Evolutionary conservation across 2,888 invertebrate species (phyloP), one percentile per base, ranked within the genome.

Genomic region (Sinhomidia bicolor): DNA sequence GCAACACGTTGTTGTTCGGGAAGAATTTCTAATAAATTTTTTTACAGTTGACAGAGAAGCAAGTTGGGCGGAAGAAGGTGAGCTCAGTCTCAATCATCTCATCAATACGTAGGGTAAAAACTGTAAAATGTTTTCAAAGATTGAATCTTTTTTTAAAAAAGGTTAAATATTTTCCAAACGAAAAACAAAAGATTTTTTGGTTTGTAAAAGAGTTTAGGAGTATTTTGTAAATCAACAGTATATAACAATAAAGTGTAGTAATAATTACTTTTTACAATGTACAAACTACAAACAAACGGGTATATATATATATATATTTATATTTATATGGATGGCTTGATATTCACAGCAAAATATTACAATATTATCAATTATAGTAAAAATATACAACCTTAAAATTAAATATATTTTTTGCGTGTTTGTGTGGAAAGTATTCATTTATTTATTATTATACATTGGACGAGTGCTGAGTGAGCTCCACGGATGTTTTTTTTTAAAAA

Each of bases 391-490:
- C 51, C 47, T 54, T 76, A 54, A 76, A 51, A 51, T 26, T 76
- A 76, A 36, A 20, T 57, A 23, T 57, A n/a, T 32, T 57, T n/a
- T 78, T 57, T 29, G n/a, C n/a, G n/a, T 32, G 23, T 54, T 36
- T 23, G 57, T 12, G 20, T 57, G 1, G 41, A 44, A 17, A 47
- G 1, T 14, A 60, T 60, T 41, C 51, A n/a, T n/a, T n/a, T 20
- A 76, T 41, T 32, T 54, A 32, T 57, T 78, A 12, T 54, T 14
- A 36, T 60, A 36, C 41, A 76, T 86, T 79, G 87, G 84, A 83
- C 80, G 87, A 84, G 89, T 76, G 86, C 82, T 86, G 88, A 89
- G 87, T 88, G 87, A 87, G 89, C 83, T 83, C 74, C 79, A 79
- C 68, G 29, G 71, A 47, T 51, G 23, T 68, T 83, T 29, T 29